Base-by-base conservation (phyloP, 2,888 invertebrate genomes). In the Acrobasis repandana region DNA sequence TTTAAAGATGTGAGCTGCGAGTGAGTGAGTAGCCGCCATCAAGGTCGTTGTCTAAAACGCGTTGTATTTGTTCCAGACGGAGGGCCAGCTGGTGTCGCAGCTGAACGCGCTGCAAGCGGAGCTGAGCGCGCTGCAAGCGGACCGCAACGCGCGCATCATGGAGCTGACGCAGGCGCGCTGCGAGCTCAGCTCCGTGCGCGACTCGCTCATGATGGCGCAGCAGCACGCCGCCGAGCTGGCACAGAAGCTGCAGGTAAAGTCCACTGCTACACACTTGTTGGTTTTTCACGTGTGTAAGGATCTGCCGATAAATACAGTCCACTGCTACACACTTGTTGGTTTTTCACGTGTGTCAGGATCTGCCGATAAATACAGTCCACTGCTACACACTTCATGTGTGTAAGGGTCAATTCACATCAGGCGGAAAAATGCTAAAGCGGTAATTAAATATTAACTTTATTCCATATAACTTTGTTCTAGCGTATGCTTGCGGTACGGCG, bases 241-340 rank as follows among this genome's bases (percentile, higher is more conserved):
- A 62, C 88, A 93, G 69, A 93, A 94, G 76, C 85, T 94, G 62
- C 94, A 86, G 85, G 80, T 79, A 70, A n/a, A n/a, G n/a, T n/a
- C n/a, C n/a, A n/a, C n/a, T n/a, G n/a, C n/a, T n/a, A n/a, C n/a
- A n/a, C n/a, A n/a, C n/a, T n/a, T n/a, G n/a, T n/a, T n/a, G n/a
- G n/a, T n/a, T n/a, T n/a, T n/a, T n/a, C n/a, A n/a, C n/a, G n/a
- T n/a, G n/a, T n/a, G n/a, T n/a, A n/a, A n/a, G n/a, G n/a, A n/a
- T n/a, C n/a, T n/a, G n/a, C n/a, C n/a, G n/a, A n/a, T n/a, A n/a
- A n/a, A n/a, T n/a, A n/a, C n/a, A n/a, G n/a, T n/a, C n/a, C n/a
- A n/a, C n/a, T n/a, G n/a, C n/a, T n/a, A n/a, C n/a, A n/a, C n/a
- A n/a, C n/a, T n/a, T n/a, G n/a, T n/a, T n/a, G n/a, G n/a, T n/a